Percentiles rank a stretch among this genome's conserved stretches.
phyloP scores from a whole-genome alignment of 2,113 vertebrate species.

The Phainopepla nitens region DNA sequence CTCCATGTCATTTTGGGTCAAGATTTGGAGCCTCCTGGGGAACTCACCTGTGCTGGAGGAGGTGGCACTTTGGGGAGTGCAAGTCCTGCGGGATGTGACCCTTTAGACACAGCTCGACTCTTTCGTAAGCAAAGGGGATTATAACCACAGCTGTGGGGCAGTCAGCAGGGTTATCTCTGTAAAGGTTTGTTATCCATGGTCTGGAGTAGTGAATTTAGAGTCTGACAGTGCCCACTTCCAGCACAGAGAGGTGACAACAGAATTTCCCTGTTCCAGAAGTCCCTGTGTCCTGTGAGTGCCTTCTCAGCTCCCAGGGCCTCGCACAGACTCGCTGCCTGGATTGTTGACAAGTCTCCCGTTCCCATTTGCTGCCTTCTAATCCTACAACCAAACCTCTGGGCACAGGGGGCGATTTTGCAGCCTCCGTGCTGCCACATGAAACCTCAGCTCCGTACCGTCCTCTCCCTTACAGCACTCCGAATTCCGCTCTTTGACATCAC shows the following conservation, averaged over 20 bases:
- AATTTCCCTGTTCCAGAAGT: neutral
- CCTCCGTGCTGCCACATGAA: rapidly evolving
- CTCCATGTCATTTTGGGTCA: neutral
- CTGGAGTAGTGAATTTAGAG: neutral
- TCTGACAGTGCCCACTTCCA: neutral
- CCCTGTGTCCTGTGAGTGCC: neutral
- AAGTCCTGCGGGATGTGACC: neutral
- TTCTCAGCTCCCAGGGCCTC: neutral
- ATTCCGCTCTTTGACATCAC: neutral
- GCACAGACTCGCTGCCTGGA: rapidly evolving
- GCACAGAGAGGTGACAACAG: rapidly evolving
- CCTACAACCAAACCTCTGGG: rapidly evolving
- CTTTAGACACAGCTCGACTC: rapidly evolving
- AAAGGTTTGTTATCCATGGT: neutral
- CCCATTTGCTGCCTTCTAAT: neutral
- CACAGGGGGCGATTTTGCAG: neutral
- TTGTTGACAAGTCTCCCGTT: neutral
- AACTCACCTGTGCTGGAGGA: neutral
- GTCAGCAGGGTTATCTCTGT: neutral
- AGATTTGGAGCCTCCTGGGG: neutral
- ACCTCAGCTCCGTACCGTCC: rapidly evolving
- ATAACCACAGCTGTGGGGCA: neutral
- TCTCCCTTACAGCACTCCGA: rapidly evolving
- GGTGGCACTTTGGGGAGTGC: neutral
- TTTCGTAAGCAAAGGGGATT: neutral